Percentiles rank a stretch among this genome's conserved stretches.
These are phyloP conservation scores for Nipponia nippon DNA, from an alignment of 2,113 vertebrate species.

Conservation along the genomic window DNA sequence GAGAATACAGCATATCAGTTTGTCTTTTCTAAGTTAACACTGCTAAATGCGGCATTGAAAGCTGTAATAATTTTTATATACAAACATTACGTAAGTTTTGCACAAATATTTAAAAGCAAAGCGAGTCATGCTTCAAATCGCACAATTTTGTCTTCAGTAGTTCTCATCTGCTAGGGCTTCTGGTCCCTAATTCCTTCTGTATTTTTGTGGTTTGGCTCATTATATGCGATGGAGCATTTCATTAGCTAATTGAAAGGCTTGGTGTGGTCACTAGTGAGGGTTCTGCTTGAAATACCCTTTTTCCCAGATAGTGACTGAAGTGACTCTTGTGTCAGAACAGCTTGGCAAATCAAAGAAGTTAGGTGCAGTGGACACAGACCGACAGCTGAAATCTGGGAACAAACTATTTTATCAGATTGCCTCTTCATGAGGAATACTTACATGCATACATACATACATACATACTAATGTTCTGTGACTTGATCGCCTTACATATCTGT, in stretches of 20 bases:
- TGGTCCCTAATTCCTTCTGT: not conserved
- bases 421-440: not conserved
- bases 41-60: slow-evolving; percentile 39
- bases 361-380: not conserved
- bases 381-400: not conserved
- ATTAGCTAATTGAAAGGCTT: not conserved
- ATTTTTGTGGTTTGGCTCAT: not conserved
- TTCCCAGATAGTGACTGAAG: not conserved
- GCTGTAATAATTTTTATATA: slow-evolving; percentile 56
- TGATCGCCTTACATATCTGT: not conserved
- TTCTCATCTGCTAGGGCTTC: not conserved
- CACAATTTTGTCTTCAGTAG: slow-evolving; percentile 14
- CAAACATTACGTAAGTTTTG: slow-evolving; percentile 65
- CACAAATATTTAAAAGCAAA: slow-evolving; percentile 74
- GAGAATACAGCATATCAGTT: not conserved
- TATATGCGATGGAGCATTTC: not conserved
- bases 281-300: not conserved
- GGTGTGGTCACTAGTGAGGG: not conserved
- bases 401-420: not conserved
- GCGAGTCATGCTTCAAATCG: slow-evolving; percentile 45
- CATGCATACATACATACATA: not conserved
- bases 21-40: slow-evolving; percentile 46
- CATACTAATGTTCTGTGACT: not conserved
- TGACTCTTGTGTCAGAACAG: not conserved
- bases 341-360: not conserved